These are phyloP conservation scores for Drosophila setifemur DNA, from an alignment of 1,140 invertebrate species.

Conservation along the genomic window DNA sequence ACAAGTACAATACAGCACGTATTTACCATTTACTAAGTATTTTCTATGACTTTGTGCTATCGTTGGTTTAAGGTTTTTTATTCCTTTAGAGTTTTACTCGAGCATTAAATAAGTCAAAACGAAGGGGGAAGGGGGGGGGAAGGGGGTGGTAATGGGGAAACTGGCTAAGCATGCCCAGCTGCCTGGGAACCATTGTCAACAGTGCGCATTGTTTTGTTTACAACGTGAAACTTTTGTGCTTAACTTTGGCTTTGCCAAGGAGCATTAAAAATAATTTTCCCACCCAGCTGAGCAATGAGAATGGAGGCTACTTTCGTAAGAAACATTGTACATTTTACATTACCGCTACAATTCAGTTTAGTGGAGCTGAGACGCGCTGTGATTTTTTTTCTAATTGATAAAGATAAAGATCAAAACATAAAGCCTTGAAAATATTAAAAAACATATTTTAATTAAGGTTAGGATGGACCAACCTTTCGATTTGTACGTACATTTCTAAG, in stretches of 20 bases:
- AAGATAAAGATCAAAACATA: too few relatives aligned
- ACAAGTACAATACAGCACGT: conserved; percentile 70
- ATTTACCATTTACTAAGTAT: conserved; percentile 74
- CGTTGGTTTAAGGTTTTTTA: conserved; percentile 46
- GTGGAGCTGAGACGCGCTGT: background rate
- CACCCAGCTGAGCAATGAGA: conserved; percentile 47
- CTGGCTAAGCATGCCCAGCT: conserved; percentile 23
- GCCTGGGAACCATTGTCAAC: conserved; percentile 71
- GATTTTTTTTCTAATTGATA: too few relatives aligned
- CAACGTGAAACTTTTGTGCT: conserved; percentile 61
- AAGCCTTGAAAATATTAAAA: too few relatives aligned
- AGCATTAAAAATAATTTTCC: conserved; percentile 63
- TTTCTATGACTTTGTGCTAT: conserved; percentile 66
- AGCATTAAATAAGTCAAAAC: conserved; percentile 75
- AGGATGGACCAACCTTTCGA: too few relatives aligned
- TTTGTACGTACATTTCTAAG: too few relatives aligned
- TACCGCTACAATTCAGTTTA: background rate
- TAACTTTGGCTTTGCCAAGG: conserved; percentile 50
- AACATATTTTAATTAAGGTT: too few relatives aligned
- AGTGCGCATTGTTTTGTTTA: conserved; percentile 64
- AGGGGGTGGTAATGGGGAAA: background rate
- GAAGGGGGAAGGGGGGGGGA: background rate
- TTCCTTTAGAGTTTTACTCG: conserved; percentile 63
- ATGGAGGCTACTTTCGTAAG: conserved; percentile 25
- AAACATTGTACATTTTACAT: conserved; percentile 21